Conservation (phyloP, 30 jellyfish, hydroid and myxozoan species). For the Mastigias papua region DNA sequence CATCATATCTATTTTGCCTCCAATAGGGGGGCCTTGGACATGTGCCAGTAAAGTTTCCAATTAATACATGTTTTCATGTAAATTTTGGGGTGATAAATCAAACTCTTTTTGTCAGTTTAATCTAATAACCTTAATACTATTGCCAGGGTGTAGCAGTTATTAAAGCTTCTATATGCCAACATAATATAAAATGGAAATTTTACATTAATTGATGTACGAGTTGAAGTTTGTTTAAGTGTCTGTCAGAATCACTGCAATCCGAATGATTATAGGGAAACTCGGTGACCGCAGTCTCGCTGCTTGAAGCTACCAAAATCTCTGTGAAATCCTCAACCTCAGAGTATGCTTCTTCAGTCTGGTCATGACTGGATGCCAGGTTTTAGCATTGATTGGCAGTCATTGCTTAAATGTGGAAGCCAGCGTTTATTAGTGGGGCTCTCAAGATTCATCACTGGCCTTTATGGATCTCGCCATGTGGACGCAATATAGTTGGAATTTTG, state of each 20-base stretch:
- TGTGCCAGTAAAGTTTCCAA: conserved; percentile 38
- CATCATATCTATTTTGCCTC: neutral
- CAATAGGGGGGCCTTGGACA: conserved; percentile 43
- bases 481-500: conserved; percentile 58
- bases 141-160: neutral
- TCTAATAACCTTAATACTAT: neutral
- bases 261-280: conserved; percentile 21
- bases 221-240: conserved; percentile 36
- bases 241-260: conserved; percentile 48
- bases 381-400: too few species aligned
- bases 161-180: neutral
- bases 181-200: neutral
- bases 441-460: conserved; percentile 43
- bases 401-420: conserved; percentile 59
- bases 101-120: neutral
- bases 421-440: conserved; percentile 56
- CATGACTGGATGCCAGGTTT: too few species aligned
- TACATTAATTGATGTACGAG: neutral
- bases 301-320: conserved; percentile 39
- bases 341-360: conserved; percentile 42
- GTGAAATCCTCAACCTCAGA: conserved; percentile 27
- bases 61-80: conserved; percentile 11
- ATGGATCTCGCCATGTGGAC: conserved; percentile 44
- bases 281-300: conserved; percentile 13
- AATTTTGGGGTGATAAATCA: conserved; percentile 35